Conservation (phyloP, 2,797 vertebrate genomes). For the Margarornis squamiger region DNA sequence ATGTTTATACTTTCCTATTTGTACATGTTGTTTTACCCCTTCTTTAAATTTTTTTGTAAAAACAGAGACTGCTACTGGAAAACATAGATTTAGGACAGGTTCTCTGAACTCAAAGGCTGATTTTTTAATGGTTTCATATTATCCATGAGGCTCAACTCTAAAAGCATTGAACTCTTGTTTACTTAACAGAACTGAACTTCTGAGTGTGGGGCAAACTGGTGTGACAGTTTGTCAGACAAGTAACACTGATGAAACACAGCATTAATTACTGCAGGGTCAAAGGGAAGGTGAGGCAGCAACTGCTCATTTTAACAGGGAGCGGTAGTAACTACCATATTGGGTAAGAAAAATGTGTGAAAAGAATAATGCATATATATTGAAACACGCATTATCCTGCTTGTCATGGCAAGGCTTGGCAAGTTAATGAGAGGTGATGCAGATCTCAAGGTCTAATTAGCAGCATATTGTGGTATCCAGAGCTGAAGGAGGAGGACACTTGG, state of each 20-base stretch:
- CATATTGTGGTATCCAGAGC: neutral
- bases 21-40: neutral
- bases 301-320: neutral
- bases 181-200: neutral
- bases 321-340: constrained; percentile 1
- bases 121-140: neutral
- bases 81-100: neutral
- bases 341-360: neutral
- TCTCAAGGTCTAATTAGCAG: neutral
- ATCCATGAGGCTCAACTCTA: neutral
- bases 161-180: neutral
- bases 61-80: neutral
- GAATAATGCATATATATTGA: neutral
- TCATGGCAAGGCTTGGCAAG: neutral
- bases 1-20: neutral
- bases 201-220: neutral
- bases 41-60: neutral
- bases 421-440: neutral
- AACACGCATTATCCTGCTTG: neutral
- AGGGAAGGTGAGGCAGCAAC: neutral
- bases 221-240: constrained; percentile 13
- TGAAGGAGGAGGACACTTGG: neutral
- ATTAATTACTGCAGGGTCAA: constrained; percentile 44
- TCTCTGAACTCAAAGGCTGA: neutral
- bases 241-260: constrained; percentile 14